phyloP scores from a whole-genome alignment of 2,888 invertebrate genomes.

The Mamestra brassicae region DNA sequence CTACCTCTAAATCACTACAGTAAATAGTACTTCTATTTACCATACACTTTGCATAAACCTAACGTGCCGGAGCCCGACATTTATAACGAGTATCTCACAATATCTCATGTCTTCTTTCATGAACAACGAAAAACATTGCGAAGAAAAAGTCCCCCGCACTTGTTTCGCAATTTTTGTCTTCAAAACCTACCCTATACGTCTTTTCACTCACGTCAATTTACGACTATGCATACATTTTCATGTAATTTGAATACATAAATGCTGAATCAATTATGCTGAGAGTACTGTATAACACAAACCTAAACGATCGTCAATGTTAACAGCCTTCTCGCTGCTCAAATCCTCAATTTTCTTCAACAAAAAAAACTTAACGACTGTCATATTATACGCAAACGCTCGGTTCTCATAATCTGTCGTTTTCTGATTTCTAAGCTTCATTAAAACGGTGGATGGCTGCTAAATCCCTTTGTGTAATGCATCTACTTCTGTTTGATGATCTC shows the following conservation, averaged over 20 bases:
- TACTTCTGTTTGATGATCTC: conserved; percentile 63
- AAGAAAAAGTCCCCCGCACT: conserved; percentile 20
- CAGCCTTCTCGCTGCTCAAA: conserved; percentile 31
- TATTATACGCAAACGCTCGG: conserved; percentile 43
- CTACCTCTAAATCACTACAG: conserved; percentile 23
- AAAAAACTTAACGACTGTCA: conserved; percentile 54
- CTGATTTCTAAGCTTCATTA: conserved; percentile 62
- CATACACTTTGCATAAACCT: conserved; percentile 47
- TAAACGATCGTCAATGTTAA: conserved; percentile 36
- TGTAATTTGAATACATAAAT: conserved; percentile 51
- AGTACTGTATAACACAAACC: conserved; percentile 23
- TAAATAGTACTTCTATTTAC: conserved; percentile 43
- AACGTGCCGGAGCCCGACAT: conserved; percentile 33
- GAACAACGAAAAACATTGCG: conserved; percentile 25
- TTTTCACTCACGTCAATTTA: conserved; percentile 43
- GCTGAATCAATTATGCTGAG: conserved; percentile 42
- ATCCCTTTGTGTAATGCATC: conserved; percentile 63
- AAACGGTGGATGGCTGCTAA: conserved; percentile 53
- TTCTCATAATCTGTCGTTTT: conserved; percentile 59
- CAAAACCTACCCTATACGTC: conserved; percentile 19
- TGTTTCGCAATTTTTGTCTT: conserved; percentile 15
- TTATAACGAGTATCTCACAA: conserved; percentile 50
- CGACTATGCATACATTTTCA: conserved; percentile 38
- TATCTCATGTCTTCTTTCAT: conserved; percentile 40
- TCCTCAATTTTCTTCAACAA: conserved; percentile 32